Conservation (phyloP, 2,797 vertebrate genomes). For the Garrulus glandarius region DNA sequence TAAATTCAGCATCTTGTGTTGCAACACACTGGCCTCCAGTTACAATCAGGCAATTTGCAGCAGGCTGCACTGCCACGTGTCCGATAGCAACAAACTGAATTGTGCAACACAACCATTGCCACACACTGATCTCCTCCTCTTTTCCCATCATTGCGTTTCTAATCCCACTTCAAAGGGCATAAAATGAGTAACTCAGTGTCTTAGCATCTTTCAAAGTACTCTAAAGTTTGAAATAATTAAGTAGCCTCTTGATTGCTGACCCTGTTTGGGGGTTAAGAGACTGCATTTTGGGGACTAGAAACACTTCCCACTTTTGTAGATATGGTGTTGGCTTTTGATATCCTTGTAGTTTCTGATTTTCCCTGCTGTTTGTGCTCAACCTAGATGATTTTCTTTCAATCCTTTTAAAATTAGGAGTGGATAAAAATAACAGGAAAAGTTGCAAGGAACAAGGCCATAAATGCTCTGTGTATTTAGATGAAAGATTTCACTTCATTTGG, state of each 20-base stretch:
- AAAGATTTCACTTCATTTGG: conserved; percentile 12
- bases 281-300: background rate
- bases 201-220: background rate
- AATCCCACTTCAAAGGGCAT: background rate
- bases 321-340: background rate
- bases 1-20: background rate
- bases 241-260: background rate
- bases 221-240: background rate
- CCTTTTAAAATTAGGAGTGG: background rate
- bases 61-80: background rate
- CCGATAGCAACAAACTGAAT: background rate
- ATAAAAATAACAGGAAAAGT: background rate
- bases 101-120: background rate
- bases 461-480: background rate
- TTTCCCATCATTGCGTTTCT: background rate
- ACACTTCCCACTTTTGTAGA: background rate
- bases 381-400: background rate
- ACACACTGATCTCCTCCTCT: rapidly evolving
- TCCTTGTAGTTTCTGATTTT: background rate
- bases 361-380: background rate
- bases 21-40: background rate
- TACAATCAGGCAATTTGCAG: background rate
- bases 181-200: background rate
- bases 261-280: background rate
- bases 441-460: background rate